These are phyloP conservation scores for Drosophila lacertosa DNA, from an alignment of 1,140 invertebrate species.

Conservation along the genomic window DNA sequence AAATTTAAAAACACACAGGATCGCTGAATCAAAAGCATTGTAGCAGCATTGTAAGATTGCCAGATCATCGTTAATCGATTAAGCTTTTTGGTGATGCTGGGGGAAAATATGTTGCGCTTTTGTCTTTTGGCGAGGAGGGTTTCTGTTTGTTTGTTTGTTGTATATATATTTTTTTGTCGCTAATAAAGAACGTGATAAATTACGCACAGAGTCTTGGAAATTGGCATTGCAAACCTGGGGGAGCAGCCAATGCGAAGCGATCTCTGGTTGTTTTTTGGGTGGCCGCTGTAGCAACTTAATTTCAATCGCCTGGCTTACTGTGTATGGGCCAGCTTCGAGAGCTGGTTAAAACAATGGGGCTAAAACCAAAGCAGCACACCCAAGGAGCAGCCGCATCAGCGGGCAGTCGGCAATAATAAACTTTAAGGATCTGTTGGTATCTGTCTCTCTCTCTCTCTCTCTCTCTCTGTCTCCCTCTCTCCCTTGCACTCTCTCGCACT, in stretches of 20 bases:
- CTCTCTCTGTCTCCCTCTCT: background rate
- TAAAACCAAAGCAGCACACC: constrained; percentile 52
- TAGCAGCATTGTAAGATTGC: constrained; percentile 4
- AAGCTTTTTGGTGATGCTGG: constrained; percentile 24
- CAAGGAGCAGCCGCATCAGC: constrained; percentile 41
- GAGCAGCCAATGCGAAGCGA: constrained; percentile 7
- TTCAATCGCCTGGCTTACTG: constrained; percentile 76
- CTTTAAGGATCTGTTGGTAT: constrained; percentile 63
- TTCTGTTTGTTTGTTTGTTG: background rate
- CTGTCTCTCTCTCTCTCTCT: constrained; percentile 14
- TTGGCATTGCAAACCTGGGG: constrained; percentile 23
- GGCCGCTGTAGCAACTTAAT: constrained; percentile 73
- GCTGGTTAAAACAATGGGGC: constrained; percentile 39
- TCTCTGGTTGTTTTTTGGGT: constrained; percentile 41
- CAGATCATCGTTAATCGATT: constrained; percentile 70
- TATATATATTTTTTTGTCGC: constrained; percentile 46
- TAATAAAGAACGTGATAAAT: constrained; percentile 81
- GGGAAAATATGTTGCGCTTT: constrained; percentile 32
- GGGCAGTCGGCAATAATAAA: constrained; percentile 63
- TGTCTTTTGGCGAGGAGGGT: constrained; percentile 23
- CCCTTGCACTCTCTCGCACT: constrained; percentile 1
- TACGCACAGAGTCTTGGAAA: constrained; percentile 28
- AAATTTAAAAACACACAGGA: constrained; percentile 18
- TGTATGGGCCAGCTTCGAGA: constrained; percentile 63
- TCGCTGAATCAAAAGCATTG: background rate